Conservation (phyloP, 2,797 vertebrate genomes). For the Semotilus atromaculatus region DNA sequence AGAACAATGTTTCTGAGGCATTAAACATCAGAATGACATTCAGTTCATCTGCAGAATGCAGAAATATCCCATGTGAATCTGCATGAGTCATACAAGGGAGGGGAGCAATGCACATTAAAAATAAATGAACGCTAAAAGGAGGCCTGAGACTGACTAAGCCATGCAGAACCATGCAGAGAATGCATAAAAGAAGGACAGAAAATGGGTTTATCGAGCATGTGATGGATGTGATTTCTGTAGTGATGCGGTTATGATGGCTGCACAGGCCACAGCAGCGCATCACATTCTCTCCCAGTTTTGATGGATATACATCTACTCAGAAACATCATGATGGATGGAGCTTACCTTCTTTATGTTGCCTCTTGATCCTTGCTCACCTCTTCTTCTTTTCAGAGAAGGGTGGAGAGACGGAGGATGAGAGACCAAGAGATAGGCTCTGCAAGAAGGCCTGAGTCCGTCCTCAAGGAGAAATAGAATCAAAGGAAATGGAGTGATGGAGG, state of each 20-base stretch:
- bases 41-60: neutral
- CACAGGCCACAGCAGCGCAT: constrained; percentile 38
- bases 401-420: constrained; percentile 2
- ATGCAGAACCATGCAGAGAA: constrained; percentile 46
- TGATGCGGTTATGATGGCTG: constrained; percentile 38
- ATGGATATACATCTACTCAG: constrained; percentile 45
- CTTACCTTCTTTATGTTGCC: constrained; percentile 39
- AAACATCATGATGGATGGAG: constrained; percentile 25
- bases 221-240: constrained; percentile 21
- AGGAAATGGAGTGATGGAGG: constrained; percentile 78
- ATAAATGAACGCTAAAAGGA: constrained; percentile 1
- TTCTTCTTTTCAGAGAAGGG: constrained; percentile 2
- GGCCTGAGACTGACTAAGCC: constrained; percentile 34
- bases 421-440: constrained; percentile 6
- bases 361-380: constrained; percentile 11
- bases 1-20: neutral
- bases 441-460: constrained; percentile 65
- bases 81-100: constrained; percentile 77
- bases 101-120: constrained; percentile 56
- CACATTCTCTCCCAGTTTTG: constrained; percentile 51
- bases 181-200: constrained; percentile 16
- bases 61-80: constrained; percentile 58
- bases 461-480: constrained; percentile 71
- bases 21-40: neutral
- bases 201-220: constrained; percentile 19